Evolutionary conservation across 2,113 vertebrate species (phyloP), one percentile per base, ranked within the genome.

Genomic region (Lichenostomus cassidix): DNA sequence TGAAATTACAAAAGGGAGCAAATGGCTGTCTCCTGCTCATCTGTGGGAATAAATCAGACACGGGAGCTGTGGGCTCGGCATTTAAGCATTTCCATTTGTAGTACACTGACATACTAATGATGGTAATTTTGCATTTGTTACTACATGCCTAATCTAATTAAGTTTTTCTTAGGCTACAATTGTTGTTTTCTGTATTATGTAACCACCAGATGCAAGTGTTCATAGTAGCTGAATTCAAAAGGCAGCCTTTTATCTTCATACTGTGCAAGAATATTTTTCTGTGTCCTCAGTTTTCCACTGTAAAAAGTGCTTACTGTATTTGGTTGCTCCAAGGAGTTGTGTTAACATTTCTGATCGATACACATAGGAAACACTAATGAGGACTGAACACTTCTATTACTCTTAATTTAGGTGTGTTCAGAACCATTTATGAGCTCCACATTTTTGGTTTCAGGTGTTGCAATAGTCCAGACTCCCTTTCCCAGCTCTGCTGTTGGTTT

Each of bases 401-500:
- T 76, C 15, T 79, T 78, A 74, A 53, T 90, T 95, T 95, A 70
- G 50, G 28, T 73, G 75, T 55, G 52, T 68, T 82, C 74, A 65
- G 90, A 93, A 41, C 74, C 81, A 41, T 90, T 92, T 87, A 22
- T 31, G 94, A 91, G 35, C 65, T 76, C 46, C 55, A 10, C 68
- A 55, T 73, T 92, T 91, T 82, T 88, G 35, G 52, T 97, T 97
- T 97, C 87, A 96, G 96, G 93, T 97, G 89, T 88, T 79, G 89
- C 67, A 76, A 58, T 94, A 91, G 86, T 47, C 85, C 81, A 94
- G 95, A 25, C 91, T 78, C 63, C 84, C 76, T 92, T 89, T 96
- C 92, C 89, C 93, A 96, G 95, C 79, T 95, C 7, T 33, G 41
- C 74, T 74, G 65, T 78, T 85, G 86, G 18, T 93, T 90, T 59